phyloP scores from a whole-genome alignment of 2,113 vertebrate genomes.

The Macaca nemestrina region DNA sequence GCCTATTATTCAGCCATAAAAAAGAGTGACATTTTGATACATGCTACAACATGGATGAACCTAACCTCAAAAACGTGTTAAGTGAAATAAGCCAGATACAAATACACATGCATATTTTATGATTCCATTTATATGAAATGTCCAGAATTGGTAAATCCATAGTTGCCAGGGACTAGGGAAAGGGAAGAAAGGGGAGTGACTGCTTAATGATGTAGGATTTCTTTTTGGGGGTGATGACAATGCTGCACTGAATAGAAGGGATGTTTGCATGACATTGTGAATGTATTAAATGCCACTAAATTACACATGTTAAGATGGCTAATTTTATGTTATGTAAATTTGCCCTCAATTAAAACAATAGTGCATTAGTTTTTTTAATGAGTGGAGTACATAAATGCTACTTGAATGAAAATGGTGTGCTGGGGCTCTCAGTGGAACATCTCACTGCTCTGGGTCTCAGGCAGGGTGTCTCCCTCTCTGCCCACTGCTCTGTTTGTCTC shows the following conservation, averaged over 20 bases:
- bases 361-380: neutral
- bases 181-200: neutral
- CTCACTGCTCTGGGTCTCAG: accelerated
- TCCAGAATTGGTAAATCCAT: neutral
- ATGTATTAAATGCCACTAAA: neutral
- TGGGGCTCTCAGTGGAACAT: neutral
- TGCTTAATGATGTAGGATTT: neutral
- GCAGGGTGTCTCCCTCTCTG: neutral
- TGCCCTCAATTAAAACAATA: neutral
- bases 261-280: neutral
- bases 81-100: neutral
- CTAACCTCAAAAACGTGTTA: neutral
- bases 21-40: neutral
- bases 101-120: neutral
- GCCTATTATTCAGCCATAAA: neutral
- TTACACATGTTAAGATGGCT: neutral
- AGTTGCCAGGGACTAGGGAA: neutral
- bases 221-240: neutral
- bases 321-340: neutral
- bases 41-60: neutral
- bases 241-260: neutral
- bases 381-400: neutral
- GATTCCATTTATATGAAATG: neutral
- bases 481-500: neutral
- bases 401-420: neutral